A percentile compares a stretch with the other conserved stretches of the same genome.
Conservation (phyloP, 37 sponge, comb jelly and placozoan genomes). For the Ephydatia muelleri region DNA sequence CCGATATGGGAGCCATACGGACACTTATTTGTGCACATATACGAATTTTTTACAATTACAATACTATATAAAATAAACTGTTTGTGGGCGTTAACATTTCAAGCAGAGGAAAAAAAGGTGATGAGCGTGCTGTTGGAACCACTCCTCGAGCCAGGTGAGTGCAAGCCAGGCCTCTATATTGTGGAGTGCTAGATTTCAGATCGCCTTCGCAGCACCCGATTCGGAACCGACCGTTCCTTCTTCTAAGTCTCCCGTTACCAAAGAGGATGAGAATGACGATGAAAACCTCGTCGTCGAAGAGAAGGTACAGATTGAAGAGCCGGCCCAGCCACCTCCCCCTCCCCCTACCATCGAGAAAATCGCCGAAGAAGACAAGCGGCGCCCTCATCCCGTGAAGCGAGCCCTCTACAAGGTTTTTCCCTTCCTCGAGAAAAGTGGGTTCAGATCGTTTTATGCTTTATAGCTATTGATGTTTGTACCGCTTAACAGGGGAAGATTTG, state of each 20-base stretch:
- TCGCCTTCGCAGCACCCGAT: neutral
- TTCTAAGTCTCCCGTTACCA: neutral
- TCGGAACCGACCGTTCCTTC: neutral
- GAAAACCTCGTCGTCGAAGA: neutral
- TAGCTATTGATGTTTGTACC: neutral
- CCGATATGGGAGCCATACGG: too few species aligned
- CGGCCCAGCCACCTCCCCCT: neutral
- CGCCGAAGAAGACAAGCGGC: neutral
- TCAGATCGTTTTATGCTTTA: neutral
- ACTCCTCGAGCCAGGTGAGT: neutral
- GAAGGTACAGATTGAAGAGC: neutral
- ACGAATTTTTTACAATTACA: too few species aligned
- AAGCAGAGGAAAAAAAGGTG: neutral
- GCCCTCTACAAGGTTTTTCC: neutral
- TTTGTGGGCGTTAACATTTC: neutral
- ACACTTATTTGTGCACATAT: too few species aligned
- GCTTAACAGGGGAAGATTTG: constrained; percentile 41
- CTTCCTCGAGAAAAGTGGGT: neutral
- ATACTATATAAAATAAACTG: too few species aligned
- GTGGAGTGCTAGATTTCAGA: too few species aligned
- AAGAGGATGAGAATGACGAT: neutral
- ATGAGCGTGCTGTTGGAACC: neutral
- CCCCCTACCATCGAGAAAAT: neutral
- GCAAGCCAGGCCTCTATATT: too few species aligned
- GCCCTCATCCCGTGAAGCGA: neutral